A percentile compares a stretch with the other conserved stretches of the same genome.
Evolutionary conservation across 2,888 invertebrate species (phyloP).

Genomic region (Acrobeloides nanus): DNA sequence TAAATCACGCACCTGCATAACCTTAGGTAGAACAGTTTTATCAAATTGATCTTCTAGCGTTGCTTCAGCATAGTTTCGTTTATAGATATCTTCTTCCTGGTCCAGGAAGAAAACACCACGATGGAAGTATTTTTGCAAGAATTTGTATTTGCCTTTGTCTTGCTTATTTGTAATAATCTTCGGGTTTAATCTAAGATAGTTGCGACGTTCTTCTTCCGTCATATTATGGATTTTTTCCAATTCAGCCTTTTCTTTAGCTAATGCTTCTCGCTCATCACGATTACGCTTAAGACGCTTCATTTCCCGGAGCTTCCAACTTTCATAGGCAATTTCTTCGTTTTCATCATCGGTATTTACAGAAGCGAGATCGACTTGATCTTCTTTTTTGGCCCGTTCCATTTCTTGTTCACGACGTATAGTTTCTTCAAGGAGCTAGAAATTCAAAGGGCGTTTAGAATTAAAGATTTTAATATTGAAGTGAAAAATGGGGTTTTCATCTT

Average conservation of each 20-base stretch:
- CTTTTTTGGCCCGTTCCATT: constrained; percentile 62
- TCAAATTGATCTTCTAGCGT: constrained; percentile 98
- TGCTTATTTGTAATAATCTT: constrained; percentile 87
- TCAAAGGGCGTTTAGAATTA: too few species aligned
- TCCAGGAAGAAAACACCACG: constrained; percentile 93
- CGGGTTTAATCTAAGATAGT: constrained; percentile 81
- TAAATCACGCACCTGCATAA: constrained; percentile 72
- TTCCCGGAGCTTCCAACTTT: constrained; percentile 84
- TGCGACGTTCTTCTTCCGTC: constrained; percentile 89
- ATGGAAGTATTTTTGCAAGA: constrained; percentile 98
- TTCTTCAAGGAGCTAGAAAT: constrained; percentile 71
- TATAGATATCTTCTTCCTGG: constrained; percentile 57
- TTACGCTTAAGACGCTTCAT: constrained; percentile 90
- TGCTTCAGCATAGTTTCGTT: constrained; percentile 85
- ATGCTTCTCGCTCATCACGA: constrained; percentile 83
- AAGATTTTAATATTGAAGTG: neutral
- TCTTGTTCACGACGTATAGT: constrained; percentile 73
- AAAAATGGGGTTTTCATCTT: neutral
- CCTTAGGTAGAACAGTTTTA: constrained; percentile 94
- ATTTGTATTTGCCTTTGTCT: constrained; percentile 95
- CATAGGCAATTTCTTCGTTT: constrained; percentile 63
- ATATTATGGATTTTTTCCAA: constrained; percentile 82
- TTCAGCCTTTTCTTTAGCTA: constrained; percentile 46
- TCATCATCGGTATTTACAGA: constrained; percentile 53
- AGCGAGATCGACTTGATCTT: constrained; percentile 47